Evolutionary conservation across 2,888 invertebrate genomes (phyloP), one percentile per base, ranked within the genome.

Genomic region (Apodemia hepburni): DNA sequence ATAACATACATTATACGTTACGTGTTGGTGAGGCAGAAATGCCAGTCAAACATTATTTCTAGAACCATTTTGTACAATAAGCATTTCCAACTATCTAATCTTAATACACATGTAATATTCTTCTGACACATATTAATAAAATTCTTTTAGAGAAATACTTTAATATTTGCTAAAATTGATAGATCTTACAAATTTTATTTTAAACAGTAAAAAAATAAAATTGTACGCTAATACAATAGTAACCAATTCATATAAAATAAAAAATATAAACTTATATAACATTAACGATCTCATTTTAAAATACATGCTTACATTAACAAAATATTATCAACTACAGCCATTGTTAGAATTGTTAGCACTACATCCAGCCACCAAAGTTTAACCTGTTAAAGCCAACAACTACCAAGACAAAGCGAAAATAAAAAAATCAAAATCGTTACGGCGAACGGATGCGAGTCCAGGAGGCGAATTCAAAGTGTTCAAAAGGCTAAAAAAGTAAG

Each of bases 321-420:
- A 87, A 81, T 77, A 74, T 79, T 70, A 77, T 82, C 80, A 81
- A 85, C 74, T 76, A 71, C 66, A 74, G 74, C 70, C 76, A 71
- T 69, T 84, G 89, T 91, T 91, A 91, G 88, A 87, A 82, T 73
- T 87, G 89, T 91, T 90, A 91, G 87, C 88, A 90, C 89, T 82
- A 84, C 84, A 84, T 79, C 88, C 88, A 86, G 85, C 85, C 84
- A 85, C 76, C 80, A 75, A 84, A 82, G 80, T 85, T 85, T 79
- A 78, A 54, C 54, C 54, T 84, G 85, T 88, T 87, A 90, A 87
- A 85, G 88, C 90, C 86, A 86, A 89, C 80, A 49, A 79, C 86
- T 89, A 90, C 89, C 87, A 87, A 89, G 86, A 86, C 90, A 82
- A 91, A 90, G 88, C 89, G 78, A 77, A 84, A 89, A 86, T 82